These are phyloP conservation scores for Clepsis dumicolana DNA, from an alignment of 2,888 invertebrate species.

Conservation along the genomic window DNA sequence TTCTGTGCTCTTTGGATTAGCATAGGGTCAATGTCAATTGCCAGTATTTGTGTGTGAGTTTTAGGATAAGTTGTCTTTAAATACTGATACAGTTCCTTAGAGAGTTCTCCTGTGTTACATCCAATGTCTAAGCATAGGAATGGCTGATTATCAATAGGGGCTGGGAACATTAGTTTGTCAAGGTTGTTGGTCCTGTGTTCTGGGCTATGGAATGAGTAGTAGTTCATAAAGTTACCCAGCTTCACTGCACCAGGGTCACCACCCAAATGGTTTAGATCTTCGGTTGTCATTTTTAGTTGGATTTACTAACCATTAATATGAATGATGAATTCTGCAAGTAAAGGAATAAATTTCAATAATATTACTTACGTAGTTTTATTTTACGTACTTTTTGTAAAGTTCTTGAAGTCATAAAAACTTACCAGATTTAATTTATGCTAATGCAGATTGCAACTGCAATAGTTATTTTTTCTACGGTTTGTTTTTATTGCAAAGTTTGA, in stretches of 20 bases:
- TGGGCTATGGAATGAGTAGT: slow-evolving; percentile 93
- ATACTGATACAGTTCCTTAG: slow-evolving; percentile 84
- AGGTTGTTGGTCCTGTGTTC: slow-evolving; percentile 89
- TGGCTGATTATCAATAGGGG: slow-evolving; percentile 48
- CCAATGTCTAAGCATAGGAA: slow-evolving; percentile 89
- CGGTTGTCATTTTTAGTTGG: slow-evolving; percentile 39
- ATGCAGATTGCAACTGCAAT: too few relatives aligned
- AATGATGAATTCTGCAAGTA: neutral
- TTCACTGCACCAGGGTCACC: slow-evolving; percentile 92
- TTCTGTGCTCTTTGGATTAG: slow-evolving; percentile 89
- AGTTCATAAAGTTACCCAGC: slow-evolving; percentile 95
- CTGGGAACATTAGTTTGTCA: slow-evolving; percentile 68
- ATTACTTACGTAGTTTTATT: neutral
- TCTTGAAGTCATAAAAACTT: too few relatives aligned
- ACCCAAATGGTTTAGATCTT: slow-evolving; percentile 76
- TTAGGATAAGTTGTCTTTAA: slow-evolving; percentile 72
- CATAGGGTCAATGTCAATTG: slow-evolving; percentile 90
- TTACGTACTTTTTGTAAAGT: too few relatives aligned
- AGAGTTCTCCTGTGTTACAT: slow-evolving; percentile 93
- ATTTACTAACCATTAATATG: neutral
- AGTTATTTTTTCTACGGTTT: too few relatives aligned
- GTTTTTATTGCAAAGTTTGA: too few relatives aligned
- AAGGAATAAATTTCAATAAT: neutral
- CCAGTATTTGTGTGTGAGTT: slow-evolving; percentile 83
- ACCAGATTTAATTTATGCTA: too few relatives aligned